Base-by-base conservation (phyloP, 2,113 vertebrate genomes). In the Ranitomeya imitator region DNA sequence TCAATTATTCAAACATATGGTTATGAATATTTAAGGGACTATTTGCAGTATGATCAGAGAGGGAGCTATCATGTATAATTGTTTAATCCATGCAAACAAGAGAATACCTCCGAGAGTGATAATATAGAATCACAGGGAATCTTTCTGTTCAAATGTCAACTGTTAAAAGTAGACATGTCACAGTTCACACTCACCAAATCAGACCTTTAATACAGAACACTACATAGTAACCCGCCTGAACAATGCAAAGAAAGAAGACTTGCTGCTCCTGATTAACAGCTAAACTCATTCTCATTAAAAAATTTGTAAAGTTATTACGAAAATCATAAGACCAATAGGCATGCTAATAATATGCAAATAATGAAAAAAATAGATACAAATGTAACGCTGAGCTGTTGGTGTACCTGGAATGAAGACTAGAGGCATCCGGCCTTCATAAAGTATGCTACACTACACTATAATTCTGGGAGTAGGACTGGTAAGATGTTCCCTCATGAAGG, bases 1-100 rank as follows among this genome's bases (percentile, higher is more conserved):
- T 92, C 90, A 93, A 94, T 94, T 93, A 94, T 94, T 93, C 91
- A 93, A 89, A 67, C 51, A 78, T 84, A 82, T 79, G 89, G 91
- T 92, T 91, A 90, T 93, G 85, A 92, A 92, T 93, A 90, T 88
- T 92, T 91, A 89, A 91, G 6, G 4, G 85, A 61, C 12, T 81
- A 79, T 89, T 85, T 90, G 87, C 89, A 88, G 4, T 4, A 82
- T 52, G 80, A 76, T 86, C 90, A 90, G 60, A 85, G 26, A 83
- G n/a, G 57, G 51, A 83, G 52, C 81, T 80, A 60, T 81, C n/a
- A 31, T 77, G 55, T n/a, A 51, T 73, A 69, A 82, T 81, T 87
- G 52, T 81, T 71, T 55, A 65, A 79, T 63, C 65, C 69, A 55
- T 52, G 71, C 86, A 83, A 87, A 88, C 86, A 61, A 61, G 73